Evolutionary conservation across 1,140 invertebrate species (phyloP).

Genomic region (Epicauta chinensis): DNA sequence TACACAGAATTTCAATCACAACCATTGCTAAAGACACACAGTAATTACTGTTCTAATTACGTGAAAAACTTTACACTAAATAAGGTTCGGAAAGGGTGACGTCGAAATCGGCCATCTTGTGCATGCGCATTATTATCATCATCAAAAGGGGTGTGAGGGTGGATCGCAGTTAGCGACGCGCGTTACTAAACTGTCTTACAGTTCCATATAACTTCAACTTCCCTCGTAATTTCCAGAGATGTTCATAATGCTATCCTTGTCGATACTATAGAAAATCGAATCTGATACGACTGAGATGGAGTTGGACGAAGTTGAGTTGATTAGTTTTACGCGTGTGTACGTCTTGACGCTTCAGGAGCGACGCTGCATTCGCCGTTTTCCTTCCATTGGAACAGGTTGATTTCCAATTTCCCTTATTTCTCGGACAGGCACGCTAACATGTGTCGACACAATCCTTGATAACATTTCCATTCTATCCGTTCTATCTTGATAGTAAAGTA

Average conservation of each 20-base stretch:
- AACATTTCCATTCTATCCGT: not conserved
- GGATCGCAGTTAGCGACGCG: not conserved
- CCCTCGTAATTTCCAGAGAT: slow-evolving; percentile 4
- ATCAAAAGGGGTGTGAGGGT: not conserved
- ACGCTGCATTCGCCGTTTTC: slow-evolving; percentile 21
- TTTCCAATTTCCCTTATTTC: too few species aligned
- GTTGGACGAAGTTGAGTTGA: slow-evolving; percentile 12
- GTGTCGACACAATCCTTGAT: too few species aligned
- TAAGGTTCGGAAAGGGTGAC: slow-evolving; percentile 17
- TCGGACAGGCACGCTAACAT: not conserved
- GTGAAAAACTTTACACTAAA: slow-evolving; percentile 23
- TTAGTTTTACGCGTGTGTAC: slow-evolving; percentile 20
- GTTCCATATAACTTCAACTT: slow-evolving; percentile 6
- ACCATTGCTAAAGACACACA: not conserved
- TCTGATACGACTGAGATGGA: slow-evolving; percentile 11
- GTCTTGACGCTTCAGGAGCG: not conserved
- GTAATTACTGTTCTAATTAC: slow-evolving; percentile 21
- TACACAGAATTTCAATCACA: not conserved
- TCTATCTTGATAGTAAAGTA: not conserved
- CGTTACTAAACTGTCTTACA: too few species aligned
- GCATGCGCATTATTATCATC: slow-evolving; percentile 16
- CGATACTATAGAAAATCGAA: slow-evolving; percentile 2
- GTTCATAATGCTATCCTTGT: too few species aligned
- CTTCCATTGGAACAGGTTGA: slow-evolving; percentile 1
- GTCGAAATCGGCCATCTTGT: slow-evolving; percentile 27